Conservation (phyloP, 2,888 invertebrate species). For the Lepidochrysops patricia region DNA sequence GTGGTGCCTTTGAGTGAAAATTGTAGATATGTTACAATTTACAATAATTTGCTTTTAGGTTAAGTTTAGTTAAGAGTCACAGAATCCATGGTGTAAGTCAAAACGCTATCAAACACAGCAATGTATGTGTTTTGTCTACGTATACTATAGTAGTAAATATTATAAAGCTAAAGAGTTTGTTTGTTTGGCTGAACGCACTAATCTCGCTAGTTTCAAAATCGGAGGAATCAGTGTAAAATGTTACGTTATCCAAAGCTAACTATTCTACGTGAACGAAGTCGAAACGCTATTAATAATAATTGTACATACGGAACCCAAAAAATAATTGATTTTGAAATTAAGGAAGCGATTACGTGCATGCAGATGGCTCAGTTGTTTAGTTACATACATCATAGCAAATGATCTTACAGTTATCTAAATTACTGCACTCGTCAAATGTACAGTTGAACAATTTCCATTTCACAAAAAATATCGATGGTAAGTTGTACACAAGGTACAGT, state of each 20-base stretch:
- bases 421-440: slow-evolving; percentile 27
- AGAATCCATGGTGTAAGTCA: too few species aligned
- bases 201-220: too few species aligned
- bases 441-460: slow-evolving; percentile 3
- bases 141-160: background rate
- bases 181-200: too few species aligned
- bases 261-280: background rate
- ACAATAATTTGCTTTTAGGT: too few species aligned
- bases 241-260: too few species aligned
- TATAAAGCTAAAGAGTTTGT: too few species aligned
- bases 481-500: background rate
- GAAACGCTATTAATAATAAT: background rate
- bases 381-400: slow-evolving; percentile 25
- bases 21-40: too few species aligned
- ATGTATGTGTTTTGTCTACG: background rate
- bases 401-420: slow-evolving; percentile 37
- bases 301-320: slow-evolving; percentile 30
- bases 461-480: slow-evolving; percentile 1
- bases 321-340: slow-evolving; percentile 44
- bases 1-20: too few species aligned
- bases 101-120: too few species aligned
- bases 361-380: slow-evolving; percentile 18
- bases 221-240: too few species aligned
- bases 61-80: too few species aligned
- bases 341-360: slow-evolving; percentile 35